These are phyloP conservation scores for Amblyopsis rosae DNA, from an alignment of 2,113 vertebrate genomes.

Conservation along the genomic window DNA sequence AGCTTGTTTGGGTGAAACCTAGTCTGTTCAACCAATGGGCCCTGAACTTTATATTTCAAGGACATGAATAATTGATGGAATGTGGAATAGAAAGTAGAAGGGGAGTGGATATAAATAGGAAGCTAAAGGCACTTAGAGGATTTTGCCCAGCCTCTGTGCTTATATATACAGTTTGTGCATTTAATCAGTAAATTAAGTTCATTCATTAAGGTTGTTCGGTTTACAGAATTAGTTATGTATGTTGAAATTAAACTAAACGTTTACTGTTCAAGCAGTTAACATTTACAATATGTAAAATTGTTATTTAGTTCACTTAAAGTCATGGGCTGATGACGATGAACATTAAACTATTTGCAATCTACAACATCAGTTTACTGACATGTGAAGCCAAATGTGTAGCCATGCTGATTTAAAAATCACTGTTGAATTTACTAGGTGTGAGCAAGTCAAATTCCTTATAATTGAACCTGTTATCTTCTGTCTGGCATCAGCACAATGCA, in stretches of 20 bases:
- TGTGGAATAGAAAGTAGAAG: slow-evolving; percentile 21
- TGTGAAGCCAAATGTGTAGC: too few relatives aligned
- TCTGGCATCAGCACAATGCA: too few relatives aligned
- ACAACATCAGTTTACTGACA: not conserved
- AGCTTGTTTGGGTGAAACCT: slow-evolving; percentile 32
- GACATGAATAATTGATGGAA: slow-evolving; percentile 52
- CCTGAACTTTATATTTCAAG: slow-evolving; percentile 29
- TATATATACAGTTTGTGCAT: not conserved
- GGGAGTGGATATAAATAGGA: slow-evolving; percentile 56
- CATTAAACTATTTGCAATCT: not conserved
- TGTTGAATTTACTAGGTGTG: too few relatives aligned
- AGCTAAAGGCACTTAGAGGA: slow-evolving; percentile 7
- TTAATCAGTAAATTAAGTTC: not conserved
- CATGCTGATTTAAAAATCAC: too few relatives aligned
- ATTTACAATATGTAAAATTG: not conserved
- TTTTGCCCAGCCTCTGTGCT: not conserved
- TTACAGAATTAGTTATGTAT: too few relatives aligned
- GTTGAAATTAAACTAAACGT: not conserved
- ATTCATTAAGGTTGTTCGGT: not conserved
- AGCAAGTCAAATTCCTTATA: too few relatives aligned
- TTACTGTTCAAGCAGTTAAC: not conserved
- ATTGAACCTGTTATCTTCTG: too few relatives aligned
- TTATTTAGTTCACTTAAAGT: not conserved
- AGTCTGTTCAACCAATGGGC: slow-evolving; percentile 25
- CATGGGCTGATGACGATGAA: not conserved